Conservation (phyloP, 2,113 vertebrate genomes). For the Pteropus alecto region DNA sequence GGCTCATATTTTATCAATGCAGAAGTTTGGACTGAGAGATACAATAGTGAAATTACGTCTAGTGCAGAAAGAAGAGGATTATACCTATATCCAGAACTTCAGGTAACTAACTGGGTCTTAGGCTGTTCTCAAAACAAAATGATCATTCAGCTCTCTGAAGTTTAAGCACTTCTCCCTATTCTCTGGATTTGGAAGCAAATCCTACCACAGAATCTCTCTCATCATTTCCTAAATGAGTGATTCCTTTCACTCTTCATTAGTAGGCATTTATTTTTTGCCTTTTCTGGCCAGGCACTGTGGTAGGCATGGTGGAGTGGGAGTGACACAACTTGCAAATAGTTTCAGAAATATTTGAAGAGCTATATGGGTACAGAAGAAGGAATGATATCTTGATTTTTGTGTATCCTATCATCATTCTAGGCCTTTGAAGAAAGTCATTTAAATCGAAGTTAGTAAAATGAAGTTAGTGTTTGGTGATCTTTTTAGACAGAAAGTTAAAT, state of each 20-base stretch:
- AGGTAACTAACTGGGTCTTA: conserved; percentile 81
- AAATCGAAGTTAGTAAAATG: background rate
- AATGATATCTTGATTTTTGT: background rate
- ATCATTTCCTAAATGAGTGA: background rate
- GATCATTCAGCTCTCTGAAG: background rate
- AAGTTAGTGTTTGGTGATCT: conserved; percentile 4
- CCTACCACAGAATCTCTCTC: background rate
- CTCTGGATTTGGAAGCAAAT: background rate
- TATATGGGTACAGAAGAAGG: background rate
- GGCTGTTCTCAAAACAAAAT: background rate
- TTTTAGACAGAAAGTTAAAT: background rate
- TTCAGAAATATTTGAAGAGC: background rate
- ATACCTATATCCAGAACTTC: conserved; percentile 90
- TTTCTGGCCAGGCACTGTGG: background rate
- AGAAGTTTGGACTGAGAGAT: conserved; percentile 91
- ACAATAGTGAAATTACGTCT: conserved; percentile 92
- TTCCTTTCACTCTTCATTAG: background rate
- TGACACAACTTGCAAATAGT: background rate
- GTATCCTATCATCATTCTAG: background rate
- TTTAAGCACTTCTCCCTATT: background rate
- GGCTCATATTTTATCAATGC: conserved; percentile 88
- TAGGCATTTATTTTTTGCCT: background rate
- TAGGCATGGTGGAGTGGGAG: background rate
- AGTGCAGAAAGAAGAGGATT: conserved; percentile 89
- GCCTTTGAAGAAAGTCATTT: conserved; percentile 26